Base-by-base conservation (phyloP, 2,797 vertebrate genomes). In the Petrocephalus sullivani region DNA sequence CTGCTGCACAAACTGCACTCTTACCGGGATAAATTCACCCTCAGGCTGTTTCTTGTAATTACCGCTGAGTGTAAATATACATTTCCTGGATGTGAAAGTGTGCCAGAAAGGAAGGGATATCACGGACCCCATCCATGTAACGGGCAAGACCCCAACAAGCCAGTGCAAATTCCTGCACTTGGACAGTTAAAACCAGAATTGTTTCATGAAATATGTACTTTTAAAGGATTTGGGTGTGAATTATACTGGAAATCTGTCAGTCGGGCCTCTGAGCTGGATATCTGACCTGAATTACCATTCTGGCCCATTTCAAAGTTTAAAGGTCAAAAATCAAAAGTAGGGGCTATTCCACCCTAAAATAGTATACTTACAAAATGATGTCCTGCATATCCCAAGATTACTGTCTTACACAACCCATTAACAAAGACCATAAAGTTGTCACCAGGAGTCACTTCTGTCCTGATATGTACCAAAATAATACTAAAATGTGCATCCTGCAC, bases 71-170 rank as follows among this genome's bases (percentile, higher is more conserved):
- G 84, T 91, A 91, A 91, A 92, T 91, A 91, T 87, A 86, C 89
- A 87, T 90, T 89, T 92, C 89, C 88, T 57, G 87, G 90, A 91
- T 83, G 87, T 90, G 89, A 89, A 89, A 89, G 51, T 6, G 88
- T 81, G 89, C 90, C 88, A 91, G 81, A 89, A 88, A 90, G 90
- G 90, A 92, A 92, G 88, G 89, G 90, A 89, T 92, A 95, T 92
- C 94, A 93, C 93, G 88, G 91, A 88, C 60, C 90, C 90, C 92
- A 88, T 88, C 78, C 88, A 86, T 87, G n/a, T 85, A 6, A 53
- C 19, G 54, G 89, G 81, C 89, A 87, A 49, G 71, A 67, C 86
- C 64, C 83, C 37, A 82, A 61, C 64, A 49, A 33, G 85, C 81
- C 61, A 37, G 85, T 82, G 83, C 87, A 78, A 78, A 78, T 78